Evolutionary conservation across 2,797 vertebrate species (phyloP), one percentile per base, ranked within the genome.

Genomic region (Eleutherodactylus coqui): DNA sequence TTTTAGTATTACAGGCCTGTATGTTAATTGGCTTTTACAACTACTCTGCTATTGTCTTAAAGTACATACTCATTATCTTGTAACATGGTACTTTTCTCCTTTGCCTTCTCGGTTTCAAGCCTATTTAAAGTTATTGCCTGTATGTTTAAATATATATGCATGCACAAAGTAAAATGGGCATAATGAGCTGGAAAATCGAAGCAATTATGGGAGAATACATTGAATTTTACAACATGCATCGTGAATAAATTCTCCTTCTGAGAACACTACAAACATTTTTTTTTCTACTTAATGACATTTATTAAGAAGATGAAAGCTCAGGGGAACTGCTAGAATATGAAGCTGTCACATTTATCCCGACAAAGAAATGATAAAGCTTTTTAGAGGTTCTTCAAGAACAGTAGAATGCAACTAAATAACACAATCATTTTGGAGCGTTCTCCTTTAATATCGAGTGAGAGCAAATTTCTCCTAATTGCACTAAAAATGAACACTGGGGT

Each of bases 231-330:
- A 82, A 67, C 43, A 55, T 51, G 55, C 53, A 84, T 43, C 34
- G 75, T 79, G 41, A 51, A 84, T 53, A 79, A 72, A 64, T 53
- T 51, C 45, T 41, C 24, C 17, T 53, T 79, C 45, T 41, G 76
- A 75, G 75, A 75, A 62, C 10, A 8, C 34, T 38, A 34, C n/a
- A 82, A 55, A 85, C 69, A 45, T 60, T 83, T 58, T 38, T 55
- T 47, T 70, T 72, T 78, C 49, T 36, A 75, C 75, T 58, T 77
- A 78, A 83, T 81, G 24, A 70, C 62, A 78, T 53, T 79, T 87
- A 83, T 87, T 86, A 87, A 36, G 75, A 84, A 73, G 82, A 84
- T 87, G 81, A 87, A 87, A 87, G 82, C 76, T 47, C 14, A 8
- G 7, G 38, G 32, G 64, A 76, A 75, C 79, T 84, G 55, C 75